Base-by-base conservation (phyloP, 1,140 invertebrate genomes). In the Polyergus mexicanus region DNA sequence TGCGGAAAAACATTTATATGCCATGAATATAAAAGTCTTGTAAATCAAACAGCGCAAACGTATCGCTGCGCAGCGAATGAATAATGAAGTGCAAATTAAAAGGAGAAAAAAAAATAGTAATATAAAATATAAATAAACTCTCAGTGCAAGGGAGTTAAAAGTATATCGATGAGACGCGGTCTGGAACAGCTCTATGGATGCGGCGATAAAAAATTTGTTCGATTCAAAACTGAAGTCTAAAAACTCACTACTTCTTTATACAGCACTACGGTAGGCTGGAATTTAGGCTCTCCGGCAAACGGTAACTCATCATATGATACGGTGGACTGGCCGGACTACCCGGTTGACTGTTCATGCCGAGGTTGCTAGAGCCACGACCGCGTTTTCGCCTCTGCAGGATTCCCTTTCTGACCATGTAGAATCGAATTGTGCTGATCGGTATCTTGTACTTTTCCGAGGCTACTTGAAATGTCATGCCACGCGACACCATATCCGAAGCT, bases 361-460 rank as follows among this genome's bases (percentile, higher is more conserved):
- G 86, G 74, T 94, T 94, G 85, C 93, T 94, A 25, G 94, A 92
- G 63, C 94, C 95, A 80, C 96, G 94, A 16, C 97, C 97, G 25
- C 97, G 95, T 91, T 97, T 97, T 86, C 97, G 96, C 89, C 96
- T 96, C 32, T 97, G 97, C 71, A 98, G 92, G 83, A 98, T 98
- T 7, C 97, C 97, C 93, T 97, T 98, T 78, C 97, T 95, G 35
- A 97, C 97, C 97, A 98, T 98, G 94, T 97, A 98, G 93, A 98
- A 98, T 28, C 97, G 96, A 93, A 98, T 98, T 72, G 97, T 98
- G n/a, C 97, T 97, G 86, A 98, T 97, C 66, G 97, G 97, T 94
- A 98, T 98, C 91, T 97, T 97, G 92, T 97, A 98, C 95, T 97
- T 97, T 92, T 98, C 97, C 54, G 97, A 97, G 54, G 97, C 97